Conservation (phyloP, 2,888 invertebrate species). For the Acronicta aceris region DNA sequence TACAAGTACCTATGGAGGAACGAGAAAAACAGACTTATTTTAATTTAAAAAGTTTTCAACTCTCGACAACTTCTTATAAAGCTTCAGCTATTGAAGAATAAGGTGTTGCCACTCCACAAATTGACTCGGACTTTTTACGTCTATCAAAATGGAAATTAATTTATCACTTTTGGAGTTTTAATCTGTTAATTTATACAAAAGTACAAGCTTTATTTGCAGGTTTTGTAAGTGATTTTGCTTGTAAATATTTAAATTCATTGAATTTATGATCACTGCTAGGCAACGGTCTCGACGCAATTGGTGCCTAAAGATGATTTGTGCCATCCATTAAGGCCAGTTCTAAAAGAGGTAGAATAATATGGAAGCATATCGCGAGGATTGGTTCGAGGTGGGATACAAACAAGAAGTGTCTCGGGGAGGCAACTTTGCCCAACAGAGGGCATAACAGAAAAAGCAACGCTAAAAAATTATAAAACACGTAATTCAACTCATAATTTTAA, state of each 20-base stretch:
- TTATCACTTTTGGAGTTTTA: conserved; percentile 8
- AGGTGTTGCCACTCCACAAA: conserved; percentile 16
- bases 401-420: no score
- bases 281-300: no score
- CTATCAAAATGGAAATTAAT: conserved; percentile 14
- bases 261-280: not conserved
- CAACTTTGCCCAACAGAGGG: no score
- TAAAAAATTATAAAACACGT: no score
- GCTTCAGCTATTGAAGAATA: conserved; percentile 19
- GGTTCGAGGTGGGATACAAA: no score
- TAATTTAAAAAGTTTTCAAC: conserved; percentile 44
- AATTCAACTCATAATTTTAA: no score
- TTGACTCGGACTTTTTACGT: conserved; percentile 9
- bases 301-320: no score
- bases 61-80: conserved; percentile 24
- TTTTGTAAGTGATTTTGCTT: not conserved
- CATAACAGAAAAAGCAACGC: no score
- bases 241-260: not conserved
- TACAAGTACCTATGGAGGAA: not conserved
- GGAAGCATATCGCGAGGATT: no score
- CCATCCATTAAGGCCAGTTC: no score
- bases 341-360: no score
- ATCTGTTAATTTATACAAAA: not conserved
- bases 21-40: conserved; percentile 27
- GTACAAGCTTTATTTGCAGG: not conserved